Conservation (phyloP, 1,140 invertebrate genomes). For the Heliconius hewitsoni region DNA sequence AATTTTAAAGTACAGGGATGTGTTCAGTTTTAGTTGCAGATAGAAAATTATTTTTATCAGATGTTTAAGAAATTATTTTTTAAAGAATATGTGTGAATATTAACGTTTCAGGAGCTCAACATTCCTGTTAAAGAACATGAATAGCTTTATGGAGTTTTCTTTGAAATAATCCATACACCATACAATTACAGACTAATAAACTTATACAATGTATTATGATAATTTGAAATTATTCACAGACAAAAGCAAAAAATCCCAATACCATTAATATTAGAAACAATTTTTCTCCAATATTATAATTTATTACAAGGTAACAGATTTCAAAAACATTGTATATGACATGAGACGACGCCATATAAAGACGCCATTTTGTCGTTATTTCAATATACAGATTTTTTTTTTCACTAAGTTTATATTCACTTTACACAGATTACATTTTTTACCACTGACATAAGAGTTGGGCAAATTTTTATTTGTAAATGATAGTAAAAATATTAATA, state of each 20-base stretch:
- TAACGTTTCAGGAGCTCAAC: too few species aligned
- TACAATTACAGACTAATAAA: too few species aligned
- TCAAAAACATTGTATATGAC: not conserved
- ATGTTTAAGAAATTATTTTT: too few species aligned
- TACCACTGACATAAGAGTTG: slow-evolving; percentile 44
- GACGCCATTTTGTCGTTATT: not conserved
- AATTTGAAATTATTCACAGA: not conserved
- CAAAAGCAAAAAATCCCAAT: not conserved
- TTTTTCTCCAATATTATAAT: not conserved
- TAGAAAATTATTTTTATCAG: too few species aligned
- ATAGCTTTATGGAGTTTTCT: too few species aligned
- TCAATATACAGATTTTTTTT: not conserved
- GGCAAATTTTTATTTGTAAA: too few species aligned
- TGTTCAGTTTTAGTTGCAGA: too few species aligned
- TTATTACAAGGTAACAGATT: not conserved
- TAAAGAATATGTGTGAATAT: too few species aligned
- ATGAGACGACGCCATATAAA: too few species aligned
- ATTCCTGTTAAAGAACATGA: too few species aligned
- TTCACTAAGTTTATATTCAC: not conserved
- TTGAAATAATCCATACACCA: too few species aligned
- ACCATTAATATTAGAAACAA: not conserved
- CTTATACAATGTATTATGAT: not conserved
- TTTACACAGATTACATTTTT: slow-evolving; percentile 21
- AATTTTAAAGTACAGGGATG: not conserved
- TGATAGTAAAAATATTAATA: too few species aligned